These are phyloP conservation scores for Caenorhabditis remanei DNA, from an alignment of 1,140 invertebrate genomes.

Conservation along the genomic window DNA sequence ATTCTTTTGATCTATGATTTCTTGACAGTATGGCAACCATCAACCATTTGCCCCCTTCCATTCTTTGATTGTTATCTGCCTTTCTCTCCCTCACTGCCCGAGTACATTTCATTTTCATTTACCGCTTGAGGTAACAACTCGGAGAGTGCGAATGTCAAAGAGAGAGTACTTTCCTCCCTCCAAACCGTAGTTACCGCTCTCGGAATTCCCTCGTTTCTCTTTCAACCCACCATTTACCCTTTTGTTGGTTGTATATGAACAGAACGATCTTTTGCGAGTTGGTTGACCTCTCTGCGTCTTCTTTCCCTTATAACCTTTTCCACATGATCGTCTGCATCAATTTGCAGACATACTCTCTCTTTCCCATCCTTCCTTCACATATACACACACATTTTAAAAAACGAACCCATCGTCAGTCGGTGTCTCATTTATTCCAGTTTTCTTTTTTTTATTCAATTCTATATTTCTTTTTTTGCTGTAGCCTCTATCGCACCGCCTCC, in stretches of 20 bases:
- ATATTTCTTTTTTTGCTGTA: neutral
- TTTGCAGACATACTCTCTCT: constrained; percentile 27
- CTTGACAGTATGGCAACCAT: constrained; percentile 45
- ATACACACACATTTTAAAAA: neutral
- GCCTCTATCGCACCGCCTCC: neutral
- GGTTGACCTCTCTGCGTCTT: constrained; percentile 44
- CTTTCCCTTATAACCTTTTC: neutral
- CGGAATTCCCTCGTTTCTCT: neutral
- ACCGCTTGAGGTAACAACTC: constrained; percentile 22
- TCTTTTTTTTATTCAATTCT: neutral
- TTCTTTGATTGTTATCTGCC: constrained; percentile 38
- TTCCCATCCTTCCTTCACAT: neutral
- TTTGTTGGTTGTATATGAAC: neutral
- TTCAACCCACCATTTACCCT: neutral
- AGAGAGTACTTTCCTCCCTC: neutral
- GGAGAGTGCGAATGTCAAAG: constrained; percentile 16
- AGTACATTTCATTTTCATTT: constrained; percentile 10
- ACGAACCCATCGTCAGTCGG: constrained; percentile 19
- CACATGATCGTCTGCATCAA: constrained; percentile 48
- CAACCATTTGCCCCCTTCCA: constrained; percentile 19
- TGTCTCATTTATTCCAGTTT: neutral
- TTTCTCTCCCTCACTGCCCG: neutral
- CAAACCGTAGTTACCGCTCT: too few relatives aligned
- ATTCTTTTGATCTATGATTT: constrained; percentile 46
- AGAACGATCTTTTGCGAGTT: constrained; percentile 5